Evolutionary conservation across 2,888 invertebrate species (phyloP), one percentile per base, ranked within the genome.

Genomic region (Molanna angustata): DNA sequence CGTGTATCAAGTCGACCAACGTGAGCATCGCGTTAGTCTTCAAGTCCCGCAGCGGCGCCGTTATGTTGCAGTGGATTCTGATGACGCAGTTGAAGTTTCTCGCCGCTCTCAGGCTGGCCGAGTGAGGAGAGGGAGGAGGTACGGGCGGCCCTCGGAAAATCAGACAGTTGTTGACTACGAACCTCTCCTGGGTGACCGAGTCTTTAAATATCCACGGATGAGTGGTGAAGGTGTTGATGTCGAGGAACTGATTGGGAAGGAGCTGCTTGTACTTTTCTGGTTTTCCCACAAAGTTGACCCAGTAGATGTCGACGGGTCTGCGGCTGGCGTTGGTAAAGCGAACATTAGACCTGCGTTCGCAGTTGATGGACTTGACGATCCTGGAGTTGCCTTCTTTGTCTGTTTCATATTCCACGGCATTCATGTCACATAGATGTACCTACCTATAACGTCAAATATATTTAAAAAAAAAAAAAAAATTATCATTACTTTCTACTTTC

Each of bases 201-300:
- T 91, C 90, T 1, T 84, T 74, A 64, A 90, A 92, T 57, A 91
- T 82, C 92, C 93, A 94, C 0, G 90, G 89, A 71, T 94, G 93
- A 0, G 85, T 84, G 11, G 84, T 81, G 66, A 76, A 94, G 0
- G 93, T 88, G 62, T 88, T 85, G 1, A 90, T 78, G 62, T 86
- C 83, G 46, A 80, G 72, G 62, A 69, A 78, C 3, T 75, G 72
- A 0, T 71, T 70, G 0, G 83, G 76, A 0, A 68, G 65, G n/a
- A 92, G 64, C 0, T 76, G 74, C 2, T 75, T 72, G 64, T 87
- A 90, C 46, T 76, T 77, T 2, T 81, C 73, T 31, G 78, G 77
- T 0, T 66, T 66, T 0, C 91, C 90, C 37, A 77, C 69, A 64
- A 84, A 90, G 67, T 90, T 85, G 14, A 91, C 76, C 94, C 94